Evolutionary conservation across 2,888 invertebrate species (phyloP).

Genomic region (Chrysopilus asiliformis): DNA sequence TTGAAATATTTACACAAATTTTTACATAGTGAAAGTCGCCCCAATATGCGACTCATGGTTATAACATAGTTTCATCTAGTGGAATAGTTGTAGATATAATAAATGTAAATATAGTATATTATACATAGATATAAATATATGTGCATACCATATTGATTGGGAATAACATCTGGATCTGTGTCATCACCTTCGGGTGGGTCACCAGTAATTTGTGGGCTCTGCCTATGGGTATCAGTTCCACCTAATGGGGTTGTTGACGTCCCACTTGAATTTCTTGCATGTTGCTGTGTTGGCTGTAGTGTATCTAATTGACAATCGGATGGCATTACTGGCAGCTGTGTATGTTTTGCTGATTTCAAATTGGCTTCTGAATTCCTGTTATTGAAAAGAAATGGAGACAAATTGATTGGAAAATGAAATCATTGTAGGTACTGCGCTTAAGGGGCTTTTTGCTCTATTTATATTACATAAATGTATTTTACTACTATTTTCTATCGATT

Average conservation of each 20-base stretch:
- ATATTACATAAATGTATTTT: no score
- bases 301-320: slow-evolving; percentile 36
- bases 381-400: slow-evolving; percentile 15
- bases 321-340: slow-evolving; percentile 34
- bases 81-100: no score
- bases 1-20: no score
- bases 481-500: no score
- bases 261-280: slow-evolving; percentile 26
- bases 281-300: slow-evolving; percentile 31
- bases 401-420: slow-evolving; percentile 15
- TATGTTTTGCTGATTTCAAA: slow-evolving; percentile 36
- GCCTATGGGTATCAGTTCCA: slow-evolving; percentile 39
- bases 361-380: slow-evolving; percentile 32
- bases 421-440: no score
- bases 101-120: no score
- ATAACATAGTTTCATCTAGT: no score
- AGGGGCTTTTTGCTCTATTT: no score
- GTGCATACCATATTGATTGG: slow-evolving; percentile 70
- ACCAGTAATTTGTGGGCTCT: slow-evolving; percentile 35
- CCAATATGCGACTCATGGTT: no score
- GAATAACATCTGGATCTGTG: slow-evolving; percentile 77
- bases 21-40: no score
- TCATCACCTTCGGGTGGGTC: slow-evolving; percentile 40
- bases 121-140: neutral
- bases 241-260: slow-evolving; percentile 16